Base-by-base conservation (phyloP, 1,140 invertebrate species). In the Zaprionus ornatus region DNA sequence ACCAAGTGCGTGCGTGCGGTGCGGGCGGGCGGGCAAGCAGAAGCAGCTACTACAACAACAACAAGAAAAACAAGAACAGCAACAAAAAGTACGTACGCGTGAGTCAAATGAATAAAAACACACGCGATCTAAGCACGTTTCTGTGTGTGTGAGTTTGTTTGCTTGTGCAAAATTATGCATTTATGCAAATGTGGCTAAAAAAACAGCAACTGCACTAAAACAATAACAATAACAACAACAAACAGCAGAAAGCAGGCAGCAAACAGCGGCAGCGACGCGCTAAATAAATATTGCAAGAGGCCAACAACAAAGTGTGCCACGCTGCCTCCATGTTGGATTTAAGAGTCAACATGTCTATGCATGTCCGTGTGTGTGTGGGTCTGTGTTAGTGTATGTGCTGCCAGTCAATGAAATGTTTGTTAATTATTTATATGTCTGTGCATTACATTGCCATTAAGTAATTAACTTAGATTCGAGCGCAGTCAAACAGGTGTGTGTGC, bases 401-500 rank as follows among this genome's bases (percentile, higher is more conserved):
- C 74, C 80, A 88, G 84, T 87, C 85, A 87, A 90, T 87, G 84
- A 88, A 84, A 80, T 80, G 85, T 82, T 90, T 85, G 81, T 88
- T 88, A 85, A 90, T 90, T 88, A 90, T 88, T 87, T 77, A 77
- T 29, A 81, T 80, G 85, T 72, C 70, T 79, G 74, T 81, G 82
- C 84, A 88, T 88, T 84, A 90, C 85, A 84, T 79, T 84, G 80
- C 78, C 84, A 88, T 88, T 88, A 88, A 88, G 84, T 88, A 88
- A 88, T 88, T 88, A 88, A 90, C 84, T 88, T 73, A 64, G 85
- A 77, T 79, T 56, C 61, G 65, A 64, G 74, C 77, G 65, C 48
- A 77, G 50, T 56, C 40, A 32, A 60, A 52, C 55, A 42, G 57
- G 42, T 55, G 25, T 60, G 27, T 77, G 40, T 32, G 29, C 40